Evolutionary conservation across 2,888 invertebrate genomes (phyloP).

Genomic region (Eupithecia centaureata): DNA sequence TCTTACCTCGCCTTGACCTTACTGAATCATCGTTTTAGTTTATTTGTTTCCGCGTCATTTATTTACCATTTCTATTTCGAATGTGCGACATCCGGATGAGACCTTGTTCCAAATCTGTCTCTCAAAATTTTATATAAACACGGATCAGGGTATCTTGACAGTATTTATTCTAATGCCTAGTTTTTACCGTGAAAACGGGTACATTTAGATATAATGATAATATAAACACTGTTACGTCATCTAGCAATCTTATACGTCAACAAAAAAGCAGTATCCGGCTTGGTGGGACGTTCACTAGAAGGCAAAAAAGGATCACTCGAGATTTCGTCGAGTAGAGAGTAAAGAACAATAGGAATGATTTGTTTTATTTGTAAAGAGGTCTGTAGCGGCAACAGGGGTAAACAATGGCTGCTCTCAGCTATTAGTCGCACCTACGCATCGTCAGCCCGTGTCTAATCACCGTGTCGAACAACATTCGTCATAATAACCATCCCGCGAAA

Average conservation of each 20-base stretch:
- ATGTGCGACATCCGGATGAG: constrained; percentile 33
- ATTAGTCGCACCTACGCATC: constrained; percentile 60
- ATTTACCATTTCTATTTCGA: constrained; percentile 26
- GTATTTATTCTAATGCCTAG: constrained; percentile 6
- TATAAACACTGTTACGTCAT: constrained; percentile 72
- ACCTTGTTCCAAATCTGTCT: constrained; percentile 21
- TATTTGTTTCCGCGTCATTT: constrained; percentile 33
- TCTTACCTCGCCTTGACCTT: constrained; percentile 51
- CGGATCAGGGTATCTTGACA: constrained; percentile 1
- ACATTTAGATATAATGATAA: constrained; percentile 59
- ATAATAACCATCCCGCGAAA: constrained; percentile 51
- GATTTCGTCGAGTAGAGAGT: constrained; percentile 37
- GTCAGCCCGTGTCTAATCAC: constrained; percentile 53
- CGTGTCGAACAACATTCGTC: constrained; percentile 53
- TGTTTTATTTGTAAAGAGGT: constrained; percentile 52
- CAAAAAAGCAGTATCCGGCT: constrained; percentile 77
- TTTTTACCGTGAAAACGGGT: constrained; percentile 50
- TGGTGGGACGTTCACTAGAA: constrained; percentile 57
- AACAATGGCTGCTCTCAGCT: constrained; percentile 68
- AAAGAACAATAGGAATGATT: constrained; percentile 64
- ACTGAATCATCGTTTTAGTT: constrained; percentile 39
- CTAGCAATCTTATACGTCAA: constrained; percentile 46
- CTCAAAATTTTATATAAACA: constrained; percentile 7
- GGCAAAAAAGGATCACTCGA: constrained; percentile 56
- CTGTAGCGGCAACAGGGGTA: constrained; percentile 58